Conservation (phyloP, 1,140 invertebrate genomes). For the Leptonema lineaticorne region DNA sequence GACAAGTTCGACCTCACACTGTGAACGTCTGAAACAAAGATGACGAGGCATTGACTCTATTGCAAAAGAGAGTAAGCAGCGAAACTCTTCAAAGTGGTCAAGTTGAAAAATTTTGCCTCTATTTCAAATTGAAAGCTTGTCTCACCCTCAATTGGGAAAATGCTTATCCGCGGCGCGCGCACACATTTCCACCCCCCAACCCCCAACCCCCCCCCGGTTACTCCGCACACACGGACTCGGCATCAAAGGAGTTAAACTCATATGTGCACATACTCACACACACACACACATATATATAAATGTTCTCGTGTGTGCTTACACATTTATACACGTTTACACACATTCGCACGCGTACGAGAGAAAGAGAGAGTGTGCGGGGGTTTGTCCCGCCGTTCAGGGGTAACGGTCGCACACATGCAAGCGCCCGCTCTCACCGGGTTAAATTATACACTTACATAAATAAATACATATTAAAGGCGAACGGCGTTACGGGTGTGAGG, state of each 20-base stretch:
- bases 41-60: too few species aligned
- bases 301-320: background rate
- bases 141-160: background rate
- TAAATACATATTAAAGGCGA: conserved; percentile 41
- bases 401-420: conserved; percentile 7
- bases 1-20: too few species aligned
- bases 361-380: background rate
- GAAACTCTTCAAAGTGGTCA: background rate
- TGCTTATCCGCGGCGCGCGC: background rate
- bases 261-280: background rate
- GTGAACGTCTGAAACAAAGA: too few species aligned
- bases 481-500: conserved; percentile 5
- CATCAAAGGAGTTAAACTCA: background rate
- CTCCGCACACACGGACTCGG: background rate
- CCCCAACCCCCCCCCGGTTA: too few species aligned
- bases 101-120: too few species aligned
- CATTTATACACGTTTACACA: background rate
- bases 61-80: too few species aligned
- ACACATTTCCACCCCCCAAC: background rate
- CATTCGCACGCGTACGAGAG: background rate
- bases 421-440: conserved; percentile 15
- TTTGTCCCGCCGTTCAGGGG: background rate
- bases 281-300: too few species aligned
- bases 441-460: conserved; percentile 42
- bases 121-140: background rate